Base-by-base conservation (phyloP, 2,113 vertebrate species). In the Ia io region DNA sequence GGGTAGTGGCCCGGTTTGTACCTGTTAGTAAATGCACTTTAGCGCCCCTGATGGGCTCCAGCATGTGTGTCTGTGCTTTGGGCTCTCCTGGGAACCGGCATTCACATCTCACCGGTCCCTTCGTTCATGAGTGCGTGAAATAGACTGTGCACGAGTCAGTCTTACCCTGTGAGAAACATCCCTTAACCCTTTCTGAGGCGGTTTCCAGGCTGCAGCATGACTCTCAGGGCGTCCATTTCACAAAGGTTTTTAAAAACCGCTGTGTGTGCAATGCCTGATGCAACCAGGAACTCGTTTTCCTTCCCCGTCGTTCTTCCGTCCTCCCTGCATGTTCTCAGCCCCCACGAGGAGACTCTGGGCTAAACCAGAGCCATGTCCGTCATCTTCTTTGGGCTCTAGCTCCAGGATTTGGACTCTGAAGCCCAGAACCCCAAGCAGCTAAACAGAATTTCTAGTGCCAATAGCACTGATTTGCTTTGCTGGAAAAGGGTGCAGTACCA, bases 1-100 rank as follows among this genome's bases (percentile, higher is more conserved):
- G 78, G 18, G 9, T 1, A 42, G 70, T 7, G 59, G 20, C 65
- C 40, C 12, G 17, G n/a, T 67, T 37, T 42, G 23, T 32, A 40
- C 4, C 9, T 32, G 14, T 0, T 4, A 56, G 22, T 42, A 76
- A 51, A 18, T 5, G 32, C 6, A 0, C 6, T 17, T 53, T 47
- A 1, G 4, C 8, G 1, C 25, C 70, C 32, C 51, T 0, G 17
- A 8, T 1, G 1, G 22, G 18, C 28, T 7, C 18, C 8, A 16
- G 10, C 17, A 8, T 40, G 16, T 53, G 40, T n/a, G 9, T 56
- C 42, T 30, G 5, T 28, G 35, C 22, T 86, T 9, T 0, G 40
- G 25, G 7, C 22, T 91, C 35, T 47, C 20, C 59, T n/a, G 14
- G 22, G 63, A 87, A 28, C 77, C 49, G 47, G 30, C 42, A 47